Percentiles rank a stretch among this genome's conserved stretches.
Conservation (phyloP, 2,797 vertebrate species). For the Sternarchorhynchus goeldii region DNA sequence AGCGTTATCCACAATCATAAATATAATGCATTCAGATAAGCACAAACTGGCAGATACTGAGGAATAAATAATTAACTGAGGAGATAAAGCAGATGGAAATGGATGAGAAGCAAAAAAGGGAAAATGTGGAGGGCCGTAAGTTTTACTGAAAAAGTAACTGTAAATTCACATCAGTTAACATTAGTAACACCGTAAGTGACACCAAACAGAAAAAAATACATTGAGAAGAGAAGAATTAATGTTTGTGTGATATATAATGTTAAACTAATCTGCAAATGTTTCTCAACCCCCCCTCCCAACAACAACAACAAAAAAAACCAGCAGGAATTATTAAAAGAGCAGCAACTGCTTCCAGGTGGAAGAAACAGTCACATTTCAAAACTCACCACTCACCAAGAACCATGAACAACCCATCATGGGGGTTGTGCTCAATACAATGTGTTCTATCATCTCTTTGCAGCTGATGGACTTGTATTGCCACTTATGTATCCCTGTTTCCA, state of each 20-base stretch:
- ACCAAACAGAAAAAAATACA: not conserved
- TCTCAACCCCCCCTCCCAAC: not conserved
- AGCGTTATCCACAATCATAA: not conserved
- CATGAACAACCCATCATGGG: not conserved
- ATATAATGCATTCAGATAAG: not conserved
- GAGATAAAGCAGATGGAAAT: not conserved
- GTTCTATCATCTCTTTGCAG: not conserved
- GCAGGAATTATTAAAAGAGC: too few species aligned
- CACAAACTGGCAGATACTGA: not conserved
- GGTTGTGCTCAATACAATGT: not conserved
- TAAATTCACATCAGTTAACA: not conserved
- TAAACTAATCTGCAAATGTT: not conserved
- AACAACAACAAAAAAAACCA: not conserved
- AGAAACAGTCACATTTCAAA: not conserved
- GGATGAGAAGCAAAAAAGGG: not conserved
- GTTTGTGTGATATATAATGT: not conserved
- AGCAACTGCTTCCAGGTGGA: not conserved
- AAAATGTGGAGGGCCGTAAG: not conserved
- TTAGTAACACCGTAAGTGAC: too few species aligned
- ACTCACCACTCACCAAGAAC: not conserved
- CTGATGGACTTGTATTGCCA: constrained; percentile 4
- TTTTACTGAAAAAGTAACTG: not conserved
- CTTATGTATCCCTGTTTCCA: not conserved
- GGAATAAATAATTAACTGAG: not conserved
- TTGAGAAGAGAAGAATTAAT: not conserved